Base-by-base conservation (phyloP, 1,140 invertebrate genomes). In the Heliconius hewitsoni region DNA sequence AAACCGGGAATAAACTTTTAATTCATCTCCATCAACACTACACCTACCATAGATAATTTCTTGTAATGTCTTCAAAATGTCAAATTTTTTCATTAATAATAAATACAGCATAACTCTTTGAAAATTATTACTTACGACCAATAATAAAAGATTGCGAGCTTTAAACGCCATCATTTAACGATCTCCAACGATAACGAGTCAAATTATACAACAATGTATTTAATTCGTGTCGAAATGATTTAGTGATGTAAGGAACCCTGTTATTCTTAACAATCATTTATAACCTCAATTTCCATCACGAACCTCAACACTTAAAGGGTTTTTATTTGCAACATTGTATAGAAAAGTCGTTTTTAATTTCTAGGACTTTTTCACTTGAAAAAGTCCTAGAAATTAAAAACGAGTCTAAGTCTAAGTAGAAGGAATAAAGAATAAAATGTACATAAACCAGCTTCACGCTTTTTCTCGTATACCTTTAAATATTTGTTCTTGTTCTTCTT, bases 171-270 rank as follows among this genome's bases (percentile, higher is more conserved):
- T 66, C 60, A 66, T 66, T 66, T 30, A 72, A 72, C 71, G 71
- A 72, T 72, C 39, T 23, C 37, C 37, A 42, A 27, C 71, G 39
- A 72, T 30, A 66, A 66, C 60, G 57, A 50, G 60, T 76, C 23
- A 30, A n/a, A 71, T 76, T 70, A 76, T 71, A 42, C 57, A 76
- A 76, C 74, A 71, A 46, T 76, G 74, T 76, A 76, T 46, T 66
- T 66, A 30, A 66, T 66, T 66, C 60, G 60, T 66, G 60, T 66
- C 60, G 60, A 66, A 66, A 71, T 76, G 74, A 76, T 76, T 76
- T 76, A 76, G 23, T 66, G 60, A 30, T 76, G 30, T 27, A 30
- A 70, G 39, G 60, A 71, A 55, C 42, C 74, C 74, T 46, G 74
- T 71, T 70, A 76, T 76, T 75, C 18, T 11, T 18, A 30, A 42